A percentile compares a stretch with the other conserved stretches of the same genome.
phyloP scores from a whole-genome alignment of 2,113 vertebrate genomes.

The Corvus cornix region DNA sequence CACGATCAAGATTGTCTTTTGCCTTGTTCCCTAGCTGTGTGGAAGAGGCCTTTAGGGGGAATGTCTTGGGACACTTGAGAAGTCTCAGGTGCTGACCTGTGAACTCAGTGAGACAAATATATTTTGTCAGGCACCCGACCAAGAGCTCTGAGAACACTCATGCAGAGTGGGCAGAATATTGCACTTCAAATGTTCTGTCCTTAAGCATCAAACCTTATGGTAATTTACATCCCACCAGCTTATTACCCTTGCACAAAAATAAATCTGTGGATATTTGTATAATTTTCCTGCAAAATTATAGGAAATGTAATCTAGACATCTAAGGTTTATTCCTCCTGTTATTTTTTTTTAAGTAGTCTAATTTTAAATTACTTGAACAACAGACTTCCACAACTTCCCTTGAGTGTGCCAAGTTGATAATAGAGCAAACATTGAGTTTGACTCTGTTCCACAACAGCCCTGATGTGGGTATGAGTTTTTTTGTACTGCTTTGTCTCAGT shows the following conservation, averaged over 20 bases:
- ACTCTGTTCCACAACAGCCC: background rate
- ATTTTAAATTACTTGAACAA: constrained; percentile 19
- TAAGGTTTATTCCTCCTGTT: background rate
- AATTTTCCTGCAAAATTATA: background rate
- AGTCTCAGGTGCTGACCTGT: background rate
- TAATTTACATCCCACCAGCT: background rate
- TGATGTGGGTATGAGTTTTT: background rate
- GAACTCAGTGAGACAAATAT: background rate
- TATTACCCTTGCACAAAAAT: background rate
- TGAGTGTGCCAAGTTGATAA: constrained; percentile 24
- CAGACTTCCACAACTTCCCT: constrained; percentile 35
- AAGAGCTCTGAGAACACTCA: background rate
- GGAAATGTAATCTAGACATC: background rate
- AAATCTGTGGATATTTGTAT: background rate
- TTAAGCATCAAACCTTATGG: background rate
- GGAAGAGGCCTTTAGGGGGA: background rate
- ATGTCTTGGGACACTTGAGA: background rate
- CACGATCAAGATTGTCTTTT: background rate
- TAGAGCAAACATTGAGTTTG: background rate
- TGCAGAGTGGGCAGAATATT: background rate
- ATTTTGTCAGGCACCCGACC: background rate
- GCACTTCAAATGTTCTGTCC: background rate
- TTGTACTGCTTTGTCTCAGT: background rate
- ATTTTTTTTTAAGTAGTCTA: background rate
- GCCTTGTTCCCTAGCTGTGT: background rate